Conservation (phyloP, 53 echinoderm and acorn worm species). For the Luidia sarsii region DNA sequence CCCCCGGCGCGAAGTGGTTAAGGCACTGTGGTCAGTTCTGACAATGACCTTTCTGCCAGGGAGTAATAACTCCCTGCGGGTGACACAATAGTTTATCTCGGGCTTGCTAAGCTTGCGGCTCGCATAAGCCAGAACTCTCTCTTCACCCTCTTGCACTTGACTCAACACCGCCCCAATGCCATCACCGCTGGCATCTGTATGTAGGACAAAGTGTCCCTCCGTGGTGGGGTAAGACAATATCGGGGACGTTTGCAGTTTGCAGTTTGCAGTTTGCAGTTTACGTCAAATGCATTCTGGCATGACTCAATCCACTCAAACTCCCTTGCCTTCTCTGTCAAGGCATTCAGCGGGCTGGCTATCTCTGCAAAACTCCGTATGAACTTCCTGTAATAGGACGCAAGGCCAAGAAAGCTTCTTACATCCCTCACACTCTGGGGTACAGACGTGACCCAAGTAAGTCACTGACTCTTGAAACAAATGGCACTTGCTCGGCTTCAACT, state of each 20-base stretch:
- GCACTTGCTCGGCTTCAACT: no score
- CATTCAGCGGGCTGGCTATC: conserved; percentile 46
- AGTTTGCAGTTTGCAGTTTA: conserved; percentile 4
- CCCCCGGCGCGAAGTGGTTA: no score
- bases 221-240: conserved; percentile 30
- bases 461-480: no score
- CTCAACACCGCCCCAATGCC: conserved; percentile 22
- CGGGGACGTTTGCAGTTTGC: conserved; percentile 22
- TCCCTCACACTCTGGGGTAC: no score
- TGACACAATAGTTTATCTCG: conserved; percentile 27
- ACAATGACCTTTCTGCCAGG: background rate
- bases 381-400: conserved; percentile 11
- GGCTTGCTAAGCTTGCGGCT: conserved; percentile 27
- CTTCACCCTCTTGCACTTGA: conserved; percentile 20
- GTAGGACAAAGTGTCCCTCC: conserved; percentile 20
- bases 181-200: conserved; percentile 31
- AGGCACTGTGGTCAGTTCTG: conserved; percentile 12
- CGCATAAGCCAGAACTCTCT: conserved; percentile 15
- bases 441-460: no score
- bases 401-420: background rate
- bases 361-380: conserved; percentile 41
- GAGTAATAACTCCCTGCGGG: background rate
- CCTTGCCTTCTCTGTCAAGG: conserved; percentile 25
- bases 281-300: conserved; percentile 43
- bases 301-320: conserved; percentile 15